phyloP scores from a whole-genome alignment of 1,140 invertebrate species.

The Drosophila tsacasi region DNA sequence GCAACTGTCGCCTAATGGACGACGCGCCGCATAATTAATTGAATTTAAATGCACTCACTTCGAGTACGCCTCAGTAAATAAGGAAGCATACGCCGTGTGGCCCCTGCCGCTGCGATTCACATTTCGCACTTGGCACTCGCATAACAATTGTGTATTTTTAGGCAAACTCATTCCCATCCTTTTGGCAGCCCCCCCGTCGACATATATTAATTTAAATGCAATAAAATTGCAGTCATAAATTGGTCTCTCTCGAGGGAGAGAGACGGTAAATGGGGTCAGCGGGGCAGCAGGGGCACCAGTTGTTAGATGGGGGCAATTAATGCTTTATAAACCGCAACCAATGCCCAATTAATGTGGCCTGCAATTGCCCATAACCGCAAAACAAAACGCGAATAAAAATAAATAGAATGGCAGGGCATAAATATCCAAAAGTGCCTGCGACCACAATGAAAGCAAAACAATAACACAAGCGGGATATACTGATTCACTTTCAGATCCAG shows the following conservation, averaged over 20 bases:
- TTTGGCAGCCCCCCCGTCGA: constrained; percentile 23
- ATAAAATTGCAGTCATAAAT: constrained; percentile 53
- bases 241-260: neutral
- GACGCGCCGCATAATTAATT: constrained; percentile 73
- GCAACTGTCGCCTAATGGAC: constrained; percentile 72
- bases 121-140: constrained; percentile 45
- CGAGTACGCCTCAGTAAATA: constrained; percentile 40
- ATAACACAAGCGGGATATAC: constrained; percentile 2
- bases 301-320: constrained; percentile 54
- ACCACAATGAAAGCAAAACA: constrained; percentile 43
- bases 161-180: constrained; percentile 19
- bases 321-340: constrained; percentile 53
- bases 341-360: constrained; percentile 68
- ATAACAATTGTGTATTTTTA: constrained; percentile 55
- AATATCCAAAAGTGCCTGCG: constrained; percentile 59
- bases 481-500: constrained; percentile 8
- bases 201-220: constrained; percentile 60
- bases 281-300: constrained; percentile 11
- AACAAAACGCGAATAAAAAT: constrained; percentile 45
- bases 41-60: constrained; percentile 74
- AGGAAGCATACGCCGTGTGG: constrained; percentile 54
- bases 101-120: constrained; percentile 7
- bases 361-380: constrained; percentile 55
- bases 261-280: neutral
- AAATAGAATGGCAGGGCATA: constrained; percentile 32